These are phyloP conservation scores for Patiria pectinifera DNA, from an alignment of 53 echinoderm and acorn worm species.

Conservation along the genomic window DNA sequence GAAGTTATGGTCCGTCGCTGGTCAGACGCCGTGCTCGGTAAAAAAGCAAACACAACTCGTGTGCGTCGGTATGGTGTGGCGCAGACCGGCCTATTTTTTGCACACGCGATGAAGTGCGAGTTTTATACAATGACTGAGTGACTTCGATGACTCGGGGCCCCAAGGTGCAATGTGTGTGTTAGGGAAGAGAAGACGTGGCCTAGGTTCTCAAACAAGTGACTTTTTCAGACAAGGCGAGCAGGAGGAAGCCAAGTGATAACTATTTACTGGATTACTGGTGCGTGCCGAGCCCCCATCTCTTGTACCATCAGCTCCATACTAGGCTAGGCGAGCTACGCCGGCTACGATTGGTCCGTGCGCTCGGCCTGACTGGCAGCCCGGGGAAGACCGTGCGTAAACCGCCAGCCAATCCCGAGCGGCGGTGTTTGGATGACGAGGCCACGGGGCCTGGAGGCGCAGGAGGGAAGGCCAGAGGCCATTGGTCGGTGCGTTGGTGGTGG, in stretches of 20 bases:
- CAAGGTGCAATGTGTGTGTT: not conserved
- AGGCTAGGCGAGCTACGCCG: constrained; percentile 7
- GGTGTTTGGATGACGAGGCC: constrained; percentile 54
- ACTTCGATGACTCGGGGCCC: constrained; percentile 29
- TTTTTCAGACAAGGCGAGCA: not conserved
- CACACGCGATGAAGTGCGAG: not conserved
- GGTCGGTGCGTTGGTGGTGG: constrained; percentile 18
- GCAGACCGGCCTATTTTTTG: not conserved
- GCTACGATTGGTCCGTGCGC: constrained; percentile 43
- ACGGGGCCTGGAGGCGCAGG: constrained; percentile 14
- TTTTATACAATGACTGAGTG: constrained; percentile 25
- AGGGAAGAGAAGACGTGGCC: not conserved
- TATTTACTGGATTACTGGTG: constrained; percentile 65
- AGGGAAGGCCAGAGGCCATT: constrained; percentile 43
- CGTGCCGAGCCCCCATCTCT: constrained; percentile 46
- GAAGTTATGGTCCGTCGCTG: constrained; percentile 59
- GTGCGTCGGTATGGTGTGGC: constrained; percentile 11
- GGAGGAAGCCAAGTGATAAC: constrained; percentile 63
- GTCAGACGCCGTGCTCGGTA: constrained; percentile 31
- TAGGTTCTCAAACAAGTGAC: constrained; percentile 31
- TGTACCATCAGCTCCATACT: not conserved
- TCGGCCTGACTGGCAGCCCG: not conserved
- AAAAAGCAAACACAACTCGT: constrained; percentile 45
- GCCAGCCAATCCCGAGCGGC: constrained; percentile 45
- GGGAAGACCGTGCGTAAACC: constrained; percentile 27